A percentile compares a stretch with the other conserved stretches of the same genome.
Conservation (phyloP, 2,113 vertebrate genomes). For the Argyrosomus japonicus region DNA sequence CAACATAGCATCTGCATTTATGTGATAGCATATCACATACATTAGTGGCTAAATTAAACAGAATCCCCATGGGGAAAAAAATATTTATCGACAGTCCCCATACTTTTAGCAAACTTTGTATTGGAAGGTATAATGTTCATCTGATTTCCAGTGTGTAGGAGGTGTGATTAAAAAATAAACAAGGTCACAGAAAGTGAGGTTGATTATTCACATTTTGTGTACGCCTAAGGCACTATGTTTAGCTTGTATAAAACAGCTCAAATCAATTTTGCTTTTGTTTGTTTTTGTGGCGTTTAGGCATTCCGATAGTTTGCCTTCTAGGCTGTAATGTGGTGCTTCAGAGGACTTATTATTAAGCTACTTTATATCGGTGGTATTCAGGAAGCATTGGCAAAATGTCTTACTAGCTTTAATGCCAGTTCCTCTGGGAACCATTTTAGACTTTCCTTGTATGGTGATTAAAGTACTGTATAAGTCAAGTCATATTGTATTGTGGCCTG, state of each 20-base stretch:
- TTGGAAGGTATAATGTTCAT: not conserved
- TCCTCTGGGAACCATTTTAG: not conserved
- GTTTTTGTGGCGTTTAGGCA: not conserved
- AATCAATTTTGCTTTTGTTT: conserved; percentile 16
- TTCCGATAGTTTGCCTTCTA: conserved; percentile 6
- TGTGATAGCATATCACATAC: conserved; percentile 16
- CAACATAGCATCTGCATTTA: conserved; percentile 34
- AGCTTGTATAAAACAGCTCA: conserved; percentile 3
- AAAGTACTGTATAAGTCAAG: conserved; percentile 1
- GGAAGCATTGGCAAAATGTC: conserved; percentile 3
- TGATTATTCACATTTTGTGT: conserved; percentile 6
- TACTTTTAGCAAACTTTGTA: not conserved
- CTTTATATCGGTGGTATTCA: conserved; percentile 26
- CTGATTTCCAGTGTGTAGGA: not conserved
- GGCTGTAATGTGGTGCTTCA: conserved; percentile 12
- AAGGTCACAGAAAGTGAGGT: not conserved
- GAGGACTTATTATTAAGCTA: conserved; percentile 17
- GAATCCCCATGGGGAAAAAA: not conserved
- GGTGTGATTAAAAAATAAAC: not conserved
- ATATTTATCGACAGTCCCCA: not conserved
- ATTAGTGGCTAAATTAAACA: conserved; percentile 1
- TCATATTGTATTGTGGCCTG: not conserved
- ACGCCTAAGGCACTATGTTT: conserved; percentile 4
- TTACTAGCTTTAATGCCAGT: not conserved
- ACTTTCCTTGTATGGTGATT: not conserved